Conservation (phyloP, 2,113 vertebrate species). For the Scartelaos histophorus region DNA sequence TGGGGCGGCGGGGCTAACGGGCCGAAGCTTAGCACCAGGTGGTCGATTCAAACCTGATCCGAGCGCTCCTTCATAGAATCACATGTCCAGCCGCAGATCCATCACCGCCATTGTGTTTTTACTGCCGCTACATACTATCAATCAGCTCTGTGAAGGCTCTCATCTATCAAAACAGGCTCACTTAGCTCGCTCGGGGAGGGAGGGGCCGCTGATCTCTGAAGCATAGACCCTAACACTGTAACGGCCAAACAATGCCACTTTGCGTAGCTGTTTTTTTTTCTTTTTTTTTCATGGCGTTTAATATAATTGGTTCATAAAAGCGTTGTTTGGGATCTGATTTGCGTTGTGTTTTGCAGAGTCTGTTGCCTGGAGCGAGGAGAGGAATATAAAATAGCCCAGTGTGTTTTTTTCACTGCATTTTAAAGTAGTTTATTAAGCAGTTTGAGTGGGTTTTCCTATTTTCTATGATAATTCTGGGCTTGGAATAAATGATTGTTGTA, state of each 20-base stretch:
- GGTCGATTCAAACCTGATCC: neutral
- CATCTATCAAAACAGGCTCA: slow-evolving; percentile 16
- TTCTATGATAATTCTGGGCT: neutral
- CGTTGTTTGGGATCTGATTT: neutral
- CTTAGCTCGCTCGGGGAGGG: neutral
- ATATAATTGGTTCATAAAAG: neutral
- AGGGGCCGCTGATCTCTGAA: neutral
- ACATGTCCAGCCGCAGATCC: slow-evolving; percentile 4
- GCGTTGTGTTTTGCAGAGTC: neutral
- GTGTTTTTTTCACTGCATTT: neutral
- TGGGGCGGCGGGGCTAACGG: neutral
- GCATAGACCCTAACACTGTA: neutral
- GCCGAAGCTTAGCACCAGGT: slow-evolving; percentile 10
- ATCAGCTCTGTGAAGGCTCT: neutral
- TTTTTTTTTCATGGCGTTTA: neutral
- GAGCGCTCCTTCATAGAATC: neutral
- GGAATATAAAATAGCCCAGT: neutral
- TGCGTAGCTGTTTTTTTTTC: neutral
- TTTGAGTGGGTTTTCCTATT: neutral
- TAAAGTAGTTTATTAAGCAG: neutral
- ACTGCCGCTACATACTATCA: slow-evolving; percentile 6
- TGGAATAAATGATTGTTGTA: neutral
- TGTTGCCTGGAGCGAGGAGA: neutral
- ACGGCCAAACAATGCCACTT: neutral
- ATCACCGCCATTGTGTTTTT: slow-evolving; percentile 15